These are phyloP conservation scores for Tuberolachnus salignus DNA, from an alignment of 2,888 invertebrate genomes.

Conservation along the genomic window DNA sequence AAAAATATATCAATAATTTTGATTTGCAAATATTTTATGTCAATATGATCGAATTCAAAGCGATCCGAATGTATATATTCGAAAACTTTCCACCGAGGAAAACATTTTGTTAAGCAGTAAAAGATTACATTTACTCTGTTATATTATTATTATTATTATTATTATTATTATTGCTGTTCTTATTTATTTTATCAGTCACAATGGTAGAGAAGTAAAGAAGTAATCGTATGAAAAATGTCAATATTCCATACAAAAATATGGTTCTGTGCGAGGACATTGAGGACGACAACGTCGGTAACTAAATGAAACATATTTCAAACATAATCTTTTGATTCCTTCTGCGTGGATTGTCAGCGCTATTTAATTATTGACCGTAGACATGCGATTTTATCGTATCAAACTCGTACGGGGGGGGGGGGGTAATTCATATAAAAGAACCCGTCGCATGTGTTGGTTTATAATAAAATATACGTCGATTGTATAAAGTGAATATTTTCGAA, in stretches of 20 bases:
- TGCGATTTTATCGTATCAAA: too few species aligned
- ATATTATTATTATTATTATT: conserved; percentile 28
- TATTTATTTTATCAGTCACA: not conserved
- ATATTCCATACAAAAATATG: not conserved
- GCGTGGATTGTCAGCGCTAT: too few species aligned
- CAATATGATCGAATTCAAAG: conserved; percentile 1
- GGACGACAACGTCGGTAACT: too few species aligned
- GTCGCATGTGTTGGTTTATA: too few species aligned
- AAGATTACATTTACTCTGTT: not conserved
- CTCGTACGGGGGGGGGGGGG: too few species aligned
- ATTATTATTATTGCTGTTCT: not conserved
- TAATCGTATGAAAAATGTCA: not conserved
- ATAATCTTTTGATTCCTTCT: not conserved
- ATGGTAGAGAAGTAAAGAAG: not conserved
- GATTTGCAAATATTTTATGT: conserved; percentile 13
- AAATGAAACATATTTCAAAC: not conserved
- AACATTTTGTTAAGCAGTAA: not conserved
- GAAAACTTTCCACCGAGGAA: not conserved
- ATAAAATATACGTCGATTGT: too few species aligned
- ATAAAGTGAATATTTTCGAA: too few species aligned
- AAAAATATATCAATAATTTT: not conserved
- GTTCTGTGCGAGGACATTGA: not conserved
- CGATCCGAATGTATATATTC: not conserved
- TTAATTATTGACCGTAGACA: too few species aligned
- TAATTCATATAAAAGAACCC: too few species aligned